Conservation (phyloP, 1,140 invertebrate genomes). For the Drosophila sechellia region DNA sequence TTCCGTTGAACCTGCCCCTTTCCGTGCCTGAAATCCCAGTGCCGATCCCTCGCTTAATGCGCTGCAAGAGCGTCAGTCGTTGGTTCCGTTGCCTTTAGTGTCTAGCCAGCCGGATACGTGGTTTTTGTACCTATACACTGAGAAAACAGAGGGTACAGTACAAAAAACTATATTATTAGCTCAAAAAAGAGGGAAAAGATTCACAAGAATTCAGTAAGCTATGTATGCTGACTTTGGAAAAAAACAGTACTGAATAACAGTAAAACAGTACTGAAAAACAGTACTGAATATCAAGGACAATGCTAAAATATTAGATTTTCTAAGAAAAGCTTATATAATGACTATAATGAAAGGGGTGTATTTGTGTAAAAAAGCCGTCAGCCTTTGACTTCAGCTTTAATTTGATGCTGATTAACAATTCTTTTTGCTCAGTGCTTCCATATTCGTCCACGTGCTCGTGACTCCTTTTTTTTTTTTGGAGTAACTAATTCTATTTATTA, state of each 20-base stretch:
- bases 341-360: too few relatives aligned
- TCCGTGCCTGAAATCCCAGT: background rate
- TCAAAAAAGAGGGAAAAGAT: background rate
- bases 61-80: conserved; percentile 18
- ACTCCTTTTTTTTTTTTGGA: too few relatives aligned
- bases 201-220: too few relatives aligned
- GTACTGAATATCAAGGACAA: too few relatives aligned
- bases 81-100: conserved; percentile 23
- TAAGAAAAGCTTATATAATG: too few relatives aligned
- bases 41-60: conserved; percentile 40
- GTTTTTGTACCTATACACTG: conserved; percentile 7
- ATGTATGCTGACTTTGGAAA: too few relatives aligned
- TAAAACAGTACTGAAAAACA: too few relatives aligned
- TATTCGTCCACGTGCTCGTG: conserved; percentile 23
- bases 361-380: too few relatives aligned
- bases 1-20: conserved; percentile 28
- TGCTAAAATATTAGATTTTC: too few relatives aligned
- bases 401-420: background rate
- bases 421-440: conserved; percentile 6
- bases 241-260: too few relatives aligned
- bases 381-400: too few relatives aligned
- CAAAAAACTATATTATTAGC: background rate
- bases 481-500: too few relatives aligned
- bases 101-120: conserved; percentile 50
- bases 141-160: background rate